Evolutionary conservation across 1,140 invertebrate species (phyloP).

Genomic region (Meteorus sp.): DNA sequence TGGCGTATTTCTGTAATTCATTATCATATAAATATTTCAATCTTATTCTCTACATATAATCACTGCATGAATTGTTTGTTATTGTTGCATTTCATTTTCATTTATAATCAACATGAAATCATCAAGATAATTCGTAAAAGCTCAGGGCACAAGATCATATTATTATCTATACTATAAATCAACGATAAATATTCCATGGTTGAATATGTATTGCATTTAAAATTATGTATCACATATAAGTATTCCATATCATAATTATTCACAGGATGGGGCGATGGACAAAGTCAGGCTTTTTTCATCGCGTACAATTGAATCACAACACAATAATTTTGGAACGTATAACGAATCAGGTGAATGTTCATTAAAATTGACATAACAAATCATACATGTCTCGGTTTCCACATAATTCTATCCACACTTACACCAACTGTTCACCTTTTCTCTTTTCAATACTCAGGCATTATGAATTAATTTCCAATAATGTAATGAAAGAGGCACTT

Average conservation of each 20-base stretch:
- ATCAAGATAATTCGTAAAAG: constrained; percentile 15
- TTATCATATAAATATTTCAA: no score
- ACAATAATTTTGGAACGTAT: no score
- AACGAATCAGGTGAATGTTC: no score
- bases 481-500: constrained; percentile 23
- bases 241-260: constrained; percentile 41
- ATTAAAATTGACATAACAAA: no score
- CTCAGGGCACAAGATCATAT: constrained; percentile 40
- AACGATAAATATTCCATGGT: constrained; percentile 42
- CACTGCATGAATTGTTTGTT: no score
- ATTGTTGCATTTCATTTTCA: neutral
- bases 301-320: neutral
- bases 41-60: no score
- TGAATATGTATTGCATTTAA: constrained; percentile 46
- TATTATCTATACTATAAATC: constrained; percentile 35
- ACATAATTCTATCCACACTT: no score
- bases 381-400: no score
- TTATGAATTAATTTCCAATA: constrained; percentile 8
- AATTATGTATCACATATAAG: constrained; percentile 51
- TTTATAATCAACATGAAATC: neutral
- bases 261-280: constrained; percentile 41
- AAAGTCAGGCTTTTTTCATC: constrained; percentile 18
- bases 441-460: no score
- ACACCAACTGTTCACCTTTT: no score
- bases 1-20: no score